Evolutionary conservation across 2,888 invertebrate species (phyloP).

Genomic region (Penaeus monodon): DNA sequence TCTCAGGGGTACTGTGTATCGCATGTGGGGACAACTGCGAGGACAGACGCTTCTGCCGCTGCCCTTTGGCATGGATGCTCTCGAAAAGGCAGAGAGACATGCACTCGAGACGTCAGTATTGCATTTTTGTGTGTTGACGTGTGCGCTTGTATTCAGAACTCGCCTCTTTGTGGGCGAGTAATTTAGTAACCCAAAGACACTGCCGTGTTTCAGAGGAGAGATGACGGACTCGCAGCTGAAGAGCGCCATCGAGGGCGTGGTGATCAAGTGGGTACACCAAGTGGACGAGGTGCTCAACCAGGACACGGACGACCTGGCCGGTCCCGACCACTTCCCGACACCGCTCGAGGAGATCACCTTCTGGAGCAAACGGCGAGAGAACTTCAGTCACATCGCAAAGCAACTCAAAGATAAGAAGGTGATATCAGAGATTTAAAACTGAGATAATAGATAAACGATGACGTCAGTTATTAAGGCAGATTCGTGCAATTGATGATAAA

Average conservation of each 20-base stretch:
- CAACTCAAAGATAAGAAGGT: conserved; percentile 82
- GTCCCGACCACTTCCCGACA: conserved; percentile 36
- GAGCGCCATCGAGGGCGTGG: conserved; percentile 93
- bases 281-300: conserved; percentile 92
- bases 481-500: too few relatives aligned
- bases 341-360: conserved; percentile 74
- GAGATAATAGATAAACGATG: too few relatives aligned
- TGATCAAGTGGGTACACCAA: conserved; percentile 94
- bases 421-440: too few relatives aligned
- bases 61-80: conserved; percentile 84
- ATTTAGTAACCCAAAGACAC: too few relatives aligned
- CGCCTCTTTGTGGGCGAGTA: too few relatives aligned
- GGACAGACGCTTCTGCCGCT: conserved; percentile 90
- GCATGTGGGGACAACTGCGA: conserved; percentile 91
- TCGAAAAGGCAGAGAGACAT: conserved; percentile 60
- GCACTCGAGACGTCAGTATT: conserved; percentile 63
- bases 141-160: too few relatives aligned
- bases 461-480: too few relatives aligned
- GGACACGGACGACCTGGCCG: conserved; percentile 75
- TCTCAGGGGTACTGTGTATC: conserved; percentile 91
- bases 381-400: conserved; percentile 90
- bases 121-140: too few relatives aligned
- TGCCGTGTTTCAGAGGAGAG: conserved; percentile 70
- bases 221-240: conserved; percentile 87
- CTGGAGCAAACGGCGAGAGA: conserved; percentile 85